A percentile compares a stretch with the other conserved stretches of the same genome.
Evolutionary conservation across 2,888 invertebrate genomes (phyloP).

Genomic region (Chrysotoxum bicinctum): DNA sequence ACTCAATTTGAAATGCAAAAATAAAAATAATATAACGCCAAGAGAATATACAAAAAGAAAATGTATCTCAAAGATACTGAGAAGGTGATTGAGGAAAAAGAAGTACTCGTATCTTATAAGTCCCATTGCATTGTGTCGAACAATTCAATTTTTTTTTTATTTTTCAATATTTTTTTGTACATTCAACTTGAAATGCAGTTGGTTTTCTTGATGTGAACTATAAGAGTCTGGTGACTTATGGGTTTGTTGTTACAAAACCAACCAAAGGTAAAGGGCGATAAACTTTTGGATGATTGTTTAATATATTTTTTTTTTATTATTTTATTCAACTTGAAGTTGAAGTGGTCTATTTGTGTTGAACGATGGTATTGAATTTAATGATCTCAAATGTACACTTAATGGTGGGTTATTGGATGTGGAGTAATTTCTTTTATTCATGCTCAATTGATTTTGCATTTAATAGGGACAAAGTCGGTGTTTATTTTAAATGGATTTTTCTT

Average conservation of each 20-base stretch:
- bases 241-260: constrained; percentile 17
- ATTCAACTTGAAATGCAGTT: constrained; percentile 60
- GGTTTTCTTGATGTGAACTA: constrained; percentile 59
- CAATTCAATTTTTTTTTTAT: constrained; percentile 41
- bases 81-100: constrained; percentile 54
- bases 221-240: constrained; percentile 59
- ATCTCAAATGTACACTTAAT: constrained; percentile 57
- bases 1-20: constrained; percentile 71
- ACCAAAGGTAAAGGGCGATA: constrained; percentile 63
- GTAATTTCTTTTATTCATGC: constrained; percentile 67
- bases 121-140: constrained; percentile 45
- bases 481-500: background rate
- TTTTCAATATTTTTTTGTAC: background rate
- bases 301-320: background rate
- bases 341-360: constrained; percentile 39
- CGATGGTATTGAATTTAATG: constrained; percentile 63
- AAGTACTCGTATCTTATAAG: background rate
- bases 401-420: constrained; percentile 25
- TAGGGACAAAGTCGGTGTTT: background rate
- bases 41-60: constrained; percentile 26
- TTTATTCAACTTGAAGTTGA: constrained; percentile 6
- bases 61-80: constrained; percentile 2
- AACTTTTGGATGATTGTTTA: constrained; percentile 49
- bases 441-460: constrained; percentile 34
- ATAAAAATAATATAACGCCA: constrained; percentile 63